Evolutionary conservation across 2,888 invertebrate genomes (phyloP).

Genomic region (Drosophila quinaria): DNA sequence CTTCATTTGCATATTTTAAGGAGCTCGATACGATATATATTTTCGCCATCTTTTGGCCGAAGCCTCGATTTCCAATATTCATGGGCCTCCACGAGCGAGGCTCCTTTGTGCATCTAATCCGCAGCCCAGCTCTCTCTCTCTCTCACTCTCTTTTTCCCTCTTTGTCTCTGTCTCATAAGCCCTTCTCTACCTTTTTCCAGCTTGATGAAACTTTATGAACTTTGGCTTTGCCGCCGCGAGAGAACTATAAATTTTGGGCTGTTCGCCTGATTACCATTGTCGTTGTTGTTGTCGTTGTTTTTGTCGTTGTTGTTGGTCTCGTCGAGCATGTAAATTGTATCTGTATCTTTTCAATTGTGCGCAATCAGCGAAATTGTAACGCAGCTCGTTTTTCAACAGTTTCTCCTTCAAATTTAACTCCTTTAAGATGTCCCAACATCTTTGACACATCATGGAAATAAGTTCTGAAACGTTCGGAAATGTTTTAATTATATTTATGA

Average conservation of each 20-base stretch:
- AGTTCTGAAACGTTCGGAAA: slow-evolving; percentile 46
- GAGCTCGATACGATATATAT: slow-evolving; percentile 82
- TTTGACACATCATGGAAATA: slow-evolving; percentile 33
- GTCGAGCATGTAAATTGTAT: slow-evolving; percentile 71
- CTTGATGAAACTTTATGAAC: slow-evolving; percentile 80
- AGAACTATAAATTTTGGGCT: slow-evolving; percentile 71
- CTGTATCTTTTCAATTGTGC: slow-evolving; percentile 69
- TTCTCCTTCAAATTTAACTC: neutral
- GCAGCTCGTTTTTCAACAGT: slow-evolving; percentile 67
- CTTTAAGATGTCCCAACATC: slow-evolving; percentile 29
- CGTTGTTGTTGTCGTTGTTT: slow-evolving; percentile 20
- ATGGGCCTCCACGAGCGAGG: slow-evolving; percentile 27
- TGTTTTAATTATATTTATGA: slow-evolving; percentile 82
- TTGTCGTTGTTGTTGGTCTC: slow-evolving; percentile 14
- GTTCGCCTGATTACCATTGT: slow-evolving; percentile 69
- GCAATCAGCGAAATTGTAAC: slow-evolving; percentile 82
- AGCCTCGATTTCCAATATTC: slow-evolving; percentile 64
- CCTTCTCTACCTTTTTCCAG: slow-evolving; percentile 27
- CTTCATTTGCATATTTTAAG: slow-evolving; percentile 86
- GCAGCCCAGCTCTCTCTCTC: slow-evolving; percentile 16
- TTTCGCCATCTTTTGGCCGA: slow-evolving; percentile 67
- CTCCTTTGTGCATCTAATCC: slow-evolving; percentile 29
- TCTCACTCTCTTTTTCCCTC: neutral
- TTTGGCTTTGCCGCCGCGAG: slow-evolving; percentile 64
- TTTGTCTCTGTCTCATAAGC: slow-evolving; percentile 7